Conservation (phyloP, 2,888 invertebrate genomes). For the Elysia crispata region DNA sequence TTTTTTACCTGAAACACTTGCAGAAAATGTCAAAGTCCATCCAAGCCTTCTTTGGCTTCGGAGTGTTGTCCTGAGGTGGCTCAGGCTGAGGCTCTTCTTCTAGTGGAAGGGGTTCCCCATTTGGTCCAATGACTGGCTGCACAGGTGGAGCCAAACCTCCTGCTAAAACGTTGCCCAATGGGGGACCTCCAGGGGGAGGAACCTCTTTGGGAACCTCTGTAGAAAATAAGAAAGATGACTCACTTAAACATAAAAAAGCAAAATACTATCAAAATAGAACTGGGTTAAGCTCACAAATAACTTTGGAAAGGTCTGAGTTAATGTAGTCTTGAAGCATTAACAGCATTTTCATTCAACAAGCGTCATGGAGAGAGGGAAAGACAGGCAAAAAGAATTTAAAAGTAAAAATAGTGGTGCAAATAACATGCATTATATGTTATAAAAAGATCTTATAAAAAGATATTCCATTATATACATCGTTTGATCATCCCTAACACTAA, state of each 20-base stretch:
- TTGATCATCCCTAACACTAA: too few species aligned
- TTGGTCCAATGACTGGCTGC: slow-evolving; percentile 46
- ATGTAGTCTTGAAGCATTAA: too few species aligned
- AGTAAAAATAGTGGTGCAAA: neutral
- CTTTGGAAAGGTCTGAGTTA: too few species aligned
- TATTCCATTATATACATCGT: too few species aligned
- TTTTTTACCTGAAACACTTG: slow-evolving; percentile 75
- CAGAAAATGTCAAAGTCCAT: slow-evolving; percentile 76
- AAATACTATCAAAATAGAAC: too few species aligned
- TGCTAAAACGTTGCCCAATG: slow-evolving; percentile 6
- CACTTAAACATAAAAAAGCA: too few species aligned
- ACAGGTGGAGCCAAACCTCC: slow-evolving; percentile 60
- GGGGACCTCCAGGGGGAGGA: slow-evolving; percentile 3
- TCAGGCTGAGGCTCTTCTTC: slow-evolving; percentile 53
- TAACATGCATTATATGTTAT: too few species aligned
- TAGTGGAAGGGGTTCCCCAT: slow-evolving; percentile 35
- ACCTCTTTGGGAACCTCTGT: slow-evolving; percentile 5
- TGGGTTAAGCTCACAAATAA: too few species aligned
- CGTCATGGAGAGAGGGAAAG: neutral
- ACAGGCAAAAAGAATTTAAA: neutral
- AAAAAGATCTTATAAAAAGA: too few species aligned
- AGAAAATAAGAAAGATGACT: too few species aligned
- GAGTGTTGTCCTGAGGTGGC: slow-evolving; percentile 41
- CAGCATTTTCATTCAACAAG: too few species aligned
- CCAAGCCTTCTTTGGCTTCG: slow-evolving; percentile 72